Percentiles rank a stretch among this genome's conserved stretches.
Evolutionary conservation across 2,113 vertebrate genomes (phyloP).

Genomic region (Alosa alosa): DNA sequence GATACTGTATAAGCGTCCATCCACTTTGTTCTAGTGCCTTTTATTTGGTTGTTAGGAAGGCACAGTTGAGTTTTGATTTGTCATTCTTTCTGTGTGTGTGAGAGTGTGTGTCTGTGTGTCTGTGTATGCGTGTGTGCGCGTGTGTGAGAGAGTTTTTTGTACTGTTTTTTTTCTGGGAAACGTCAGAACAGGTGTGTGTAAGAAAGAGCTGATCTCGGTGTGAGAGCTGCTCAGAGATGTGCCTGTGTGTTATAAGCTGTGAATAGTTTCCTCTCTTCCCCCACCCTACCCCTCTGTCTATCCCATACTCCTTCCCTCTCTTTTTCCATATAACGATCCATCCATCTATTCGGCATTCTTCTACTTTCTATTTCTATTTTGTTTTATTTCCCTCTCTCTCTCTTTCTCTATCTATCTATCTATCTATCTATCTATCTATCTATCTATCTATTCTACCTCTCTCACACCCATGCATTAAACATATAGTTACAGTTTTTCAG

Average conservation of each 20-base stretch:
- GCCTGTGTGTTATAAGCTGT: not conserved
- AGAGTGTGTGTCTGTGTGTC: constrained; percentile 4
- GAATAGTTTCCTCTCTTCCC: not conserved
- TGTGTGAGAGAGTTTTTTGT: not conserved
- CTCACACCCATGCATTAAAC: not conserved
- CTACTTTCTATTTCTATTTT: not conserved
- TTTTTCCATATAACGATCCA: not conserved
- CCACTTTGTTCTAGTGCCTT: too few species aligned
- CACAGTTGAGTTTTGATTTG: too few species aligned
- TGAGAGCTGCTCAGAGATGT: too few species aligned
- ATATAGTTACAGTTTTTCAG: constrained; percentile 4
- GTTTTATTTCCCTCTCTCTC: not conserved
- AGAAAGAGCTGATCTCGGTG: too few species aligned
- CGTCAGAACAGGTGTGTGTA: too few species aligned
- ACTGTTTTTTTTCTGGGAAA: too few species aligned
- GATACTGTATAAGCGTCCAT: too few species aligned
- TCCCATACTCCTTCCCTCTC: not conserved
- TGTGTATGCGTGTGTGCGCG: not conserved
- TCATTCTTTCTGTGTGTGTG: not conserved
- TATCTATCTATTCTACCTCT: not conserved
- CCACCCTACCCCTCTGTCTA: not conserved
- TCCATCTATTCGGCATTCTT: not conserved
- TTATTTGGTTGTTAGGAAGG: too few species aligned
- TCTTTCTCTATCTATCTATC: not conserved
- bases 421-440: not conserved